phyloP scores from a whole-genome alignment of 2,113 vertebrate species.

The Poecile atricapillus region DNA sequence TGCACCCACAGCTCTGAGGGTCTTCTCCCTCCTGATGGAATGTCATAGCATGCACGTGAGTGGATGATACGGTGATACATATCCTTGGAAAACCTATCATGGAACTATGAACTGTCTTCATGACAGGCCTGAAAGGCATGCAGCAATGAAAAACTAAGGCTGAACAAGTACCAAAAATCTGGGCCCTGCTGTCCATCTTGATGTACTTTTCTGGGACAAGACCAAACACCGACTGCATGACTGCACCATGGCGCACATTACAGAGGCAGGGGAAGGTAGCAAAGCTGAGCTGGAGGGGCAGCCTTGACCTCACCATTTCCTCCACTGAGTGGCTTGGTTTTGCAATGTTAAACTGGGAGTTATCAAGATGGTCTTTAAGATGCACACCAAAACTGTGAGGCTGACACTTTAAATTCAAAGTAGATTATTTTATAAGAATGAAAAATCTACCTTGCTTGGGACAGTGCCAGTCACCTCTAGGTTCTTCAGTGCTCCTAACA shows the following conservation, averaged over 20 bases:
- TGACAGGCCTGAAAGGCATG: background rate
- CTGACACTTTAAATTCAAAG: background rate
- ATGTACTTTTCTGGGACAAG: background rate
- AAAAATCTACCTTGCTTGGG: background rate
- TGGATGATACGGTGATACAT: background rate
- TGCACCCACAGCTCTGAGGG: background rate
- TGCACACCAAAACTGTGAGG: background rate
- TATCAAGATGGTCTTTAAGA: background rate
- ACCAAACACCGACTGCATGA: background rate
- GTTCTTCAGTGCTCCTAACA: background rate
- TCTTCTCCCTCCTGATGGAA: background rate
- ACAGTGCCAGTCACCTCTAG: background rate
- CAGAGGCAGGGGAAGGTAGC: background rate
- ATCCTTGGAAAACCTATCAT: background rate
- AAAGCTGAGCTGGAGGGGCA: rapidly evolving
- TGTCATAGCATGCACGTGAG: rapidly evolving
- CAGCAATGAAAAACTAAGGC: background rate
- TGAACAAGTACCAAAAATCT: background rate
- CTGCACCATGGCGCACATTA: background rate
- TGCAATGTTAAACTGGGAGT: background rate
- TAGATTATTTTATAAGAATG: background rate
- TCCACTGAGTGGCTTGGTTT: background rate
- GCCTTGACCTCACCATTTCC: rapidly evolving
- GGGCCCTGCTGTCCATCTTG: background rate
- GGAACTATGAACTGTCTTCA: background rate